Conservation (phyloP, 2,888 invertebrate species). For the Philaethria dido region DNA sequence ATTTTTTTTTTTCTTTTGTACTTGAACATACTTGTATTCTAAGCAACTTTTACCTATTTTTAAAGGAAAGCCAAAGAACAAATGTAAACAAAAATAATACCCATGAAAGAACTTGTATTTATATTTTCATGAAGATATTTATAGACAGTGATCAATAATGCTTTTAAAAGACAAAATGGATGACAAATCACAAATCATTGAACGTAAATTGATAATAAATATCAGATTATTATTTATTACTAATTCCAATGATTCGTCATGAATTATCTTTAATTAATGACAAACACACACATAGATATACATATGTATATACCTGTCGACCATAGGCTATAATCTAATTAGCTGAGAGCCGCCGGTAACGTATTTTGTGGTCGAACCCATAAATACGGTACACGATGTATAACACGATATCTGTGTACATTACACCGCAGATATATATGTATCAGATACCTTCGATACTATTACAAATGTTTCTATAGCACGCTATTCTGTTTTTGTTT, state of each 20-base stretch:
- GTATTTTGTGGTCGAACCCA: slow-evolving; percentile 26
- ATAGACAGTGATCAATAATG: neutral
- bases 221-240: neutral
- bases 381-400: slow-evolving; percentile 23
- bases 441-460: slow-evolving; percentile 34
- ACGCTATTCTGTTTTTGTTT: neutral
- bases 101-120: too few relatives aligned
- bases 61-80: neutral
- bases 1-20: too few relatives aligned
- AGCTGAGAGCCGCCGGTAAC: slow-evolving; percentile 18
- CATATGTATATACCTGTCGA: neutral
- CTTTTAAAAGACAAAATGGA: neutral
- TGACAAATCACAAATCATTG: neutral
- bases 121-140: neutral
- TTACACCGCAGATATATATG: slow-evolving; percentile 32
- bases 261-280: neutral
- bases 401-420: slow-evolving; percentile 28
- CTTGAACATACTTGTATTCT: too few relatives aligned
- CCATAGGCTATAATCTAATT: slow-evolving; percentile 18
- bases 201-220: neutral
- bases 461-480: slow-evolving; percentile 18
- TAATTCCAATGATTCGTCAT: neutral
- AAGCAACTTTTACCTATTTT: too few relatives aligned
- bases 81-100: neutral
- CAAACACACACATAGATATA: neutral